Base-by-base conservation (phyloP, 1,140 invertebrate genomes). In the Aphidius gifuensis region DNA sequence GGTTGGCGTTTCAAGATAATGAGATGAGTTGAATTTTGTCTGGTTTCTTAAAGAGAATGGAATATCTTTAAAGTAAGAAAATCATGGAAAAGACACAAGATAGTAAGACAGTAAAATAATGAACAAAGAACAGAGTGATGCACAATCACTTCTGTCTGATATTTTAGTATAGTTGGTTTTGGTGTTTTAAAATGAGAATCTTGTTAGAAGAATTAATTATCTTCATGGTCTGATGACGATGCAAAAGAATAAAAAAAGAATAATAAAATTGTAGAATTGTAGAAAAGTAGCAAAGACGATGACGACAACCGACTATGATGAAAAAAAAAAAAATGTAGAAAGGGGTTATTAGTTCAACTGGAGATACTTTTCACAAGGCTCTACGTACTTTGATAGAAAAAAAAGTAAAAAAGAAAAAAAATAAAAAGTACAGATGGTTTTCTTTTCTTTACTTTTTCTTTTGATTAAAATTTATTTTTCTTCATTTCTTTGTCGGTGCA, bases 1-100 rank as follows among this genome's bases (percentile, higher is more conserved):
- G 56, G 38, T 46, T 51, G 53, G 32, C 51, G 58, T 49, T 58
- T 47, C 43, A 9, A 44, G 46, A 65, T 65, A 65, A 65, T 65
- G 59, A 65, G 64, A 65, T 61, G 56, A 61, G 57, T 43, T 42
- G 4, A 32, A 23, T 60, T 51, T 51, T 46, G 42, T 39, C 54
- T 39, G 9, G 38, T 23, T 32, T 45, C 44, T 51, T 43, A 32
- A 42, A 59, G 58, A 59, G 23, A 47, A 49, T 11, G 43, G 39
- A 23, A 46, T 23, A 44, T 46, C 32, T 2, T 7, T n/a, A 6
- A 44, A 16, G n/a, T 9, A 44, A 39, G 49, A 51, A 49, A 49
- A 47, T 32, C 44, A 46, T 21, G 46, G 9, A 32, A 59, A 21
- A 50, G 23, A 50, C 9, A 32, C 23, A 32, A 32, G 23, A 32